Base-by-base conservation (phyloP, 2,113 vertebrate species). In the Andinoacara biseriatus region DNA sequence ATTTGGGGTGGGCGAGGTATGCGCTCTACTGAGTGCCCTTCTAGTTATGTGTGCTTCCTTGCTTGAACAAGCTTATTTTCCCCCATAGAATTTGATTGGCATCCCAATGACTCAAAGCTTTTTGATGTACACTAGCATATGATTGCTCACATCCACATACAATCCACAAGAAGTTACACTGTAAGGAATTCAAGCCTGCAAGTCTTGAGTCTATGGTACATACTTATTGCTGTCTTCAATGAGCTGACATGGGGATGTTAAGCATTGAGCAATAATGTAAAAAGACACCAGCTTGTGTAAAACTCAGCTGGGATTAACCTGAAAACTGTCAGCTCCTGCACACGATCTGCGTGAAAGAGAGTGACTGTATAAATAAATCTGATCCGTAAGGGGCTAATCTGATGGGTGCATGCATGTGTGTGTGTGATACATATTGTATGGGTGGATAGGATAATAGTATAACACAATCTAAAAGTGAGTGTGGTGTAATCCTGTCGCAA, bases 301-400 rank as follows among this genome's bases (percentile, higher is more conserved):
- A 83, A 93, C 90, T 93, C 91, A 91, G 88, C 87, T 85, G 83
- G 92, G 93, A 95, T 95, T 95, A 95, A 93, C 92, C 91, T 94
- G 93, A 95, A 58, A 79, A 92, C 91, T 94, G 93, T 93, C 91
- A 91, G 79, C 91, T 86, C 65, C 80, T 80, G 89, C 80, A 77
- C 72, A 52, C 87, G 85, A 90, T 89, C 85, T 87, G 83, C 82
- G 88, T 86, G 89, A 91, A 92, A 85, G 83, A 85, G 82, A 84
- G 90, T 52, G 82, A 87, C 80, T 78, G 81, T 92, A 92, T 92
- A 87, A 93, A 93, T 91, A 94, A 85, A 93, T 86, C 79, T 87
- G 84, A 94, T 91, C 88, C 85, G 52, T 88, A 74, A 85, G 88
- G 78, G 76, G 78, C 87, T 93, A 90, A 93, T 93, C 88, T 92